Base-by-base conservation (phyloP, 2,797 vertebrate genomes). In the Coregonus suidteri region DNA sequence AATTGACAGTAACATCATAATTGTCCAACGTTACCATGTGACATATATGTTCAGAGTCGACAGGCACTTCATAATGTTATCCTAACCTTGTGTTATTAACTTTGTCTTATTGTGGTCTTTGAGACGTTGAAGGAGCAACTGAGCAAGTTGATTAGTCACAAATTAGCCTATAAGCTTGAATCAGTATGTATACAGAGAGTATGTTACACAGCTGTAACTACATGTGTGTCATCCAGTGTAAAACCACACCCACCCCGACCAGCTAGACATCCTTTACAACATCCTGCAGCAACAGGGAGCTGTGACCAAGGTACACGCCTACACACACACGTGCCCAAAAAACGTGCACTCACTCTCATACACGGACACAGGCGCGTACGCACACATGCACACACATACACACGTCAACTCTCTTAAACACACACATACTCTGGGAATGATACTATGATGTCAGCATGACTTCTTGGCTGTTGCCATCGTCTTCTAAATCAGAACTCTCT, bases 251-350 rank as follows among this genome's bases (percentile, higher is more conserved):
- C 83, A 79, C 51, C 79, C 16, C 25, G 77, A 86, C 75, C 77
- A 79, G 73, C 78, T 54, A 70, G 76, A 79, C 64, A 41, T 79
- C 75, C 77, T 85, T 83, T 66, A 76, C 74, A 80, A 73, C 80
- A 80, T 74, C 84, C 68, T 34, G 31, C 31, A 34, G 31, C 31
- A 91, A 91, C 84, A 86, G 88, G 81, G 86, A 91, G 91, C 89
- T 91, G 90, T 83, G 79, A 83, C 74, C 41, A 62, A 54, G 3
- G 15, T 51, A 73, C 78, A 81, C 77, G 74, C 83, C 82, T 84
- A 83, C 81, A 83, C 62, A 75, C 25, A 25, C 41, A 41, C 41
- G 9, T 13, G 41, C 41, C 41, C 41, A 11, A 77, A 30, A 79
- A 34, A 37, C 34, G 56, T 62, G 79, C 79, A 66, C 75, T 77